A percentile compares a stretch with the other conserved stretches of the same genome.
These are phyloP conservation scores for Penaeus chinensis DNA, from an alignment of 1,140 invertebrate genomes.

Conservation along the genomic window DNA sequence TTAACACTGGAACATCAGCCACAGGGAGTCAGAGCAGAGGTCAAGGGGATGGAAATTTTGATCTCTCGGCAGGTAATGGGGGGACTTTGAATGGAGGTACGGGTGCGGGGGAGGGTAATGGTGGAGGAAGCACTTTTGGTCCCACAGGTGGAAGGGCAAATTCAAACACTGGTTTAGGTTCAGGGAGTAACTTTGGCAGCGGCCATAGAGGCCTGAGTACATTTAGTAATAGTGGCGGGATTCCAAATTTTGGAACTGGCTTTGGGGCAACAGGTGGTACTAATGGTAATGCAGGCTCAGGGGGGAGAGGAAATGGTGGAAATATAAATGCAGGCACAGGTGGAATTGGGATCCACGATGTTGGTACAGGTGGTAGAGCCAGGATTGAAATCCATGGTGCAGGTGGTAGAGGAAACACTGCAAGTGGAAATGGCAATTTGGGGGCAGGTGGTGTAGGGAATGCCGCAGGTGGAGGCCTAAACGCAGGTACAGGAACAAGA, in stretches of 20 bases:
- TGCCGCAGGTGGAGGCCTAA: no score
- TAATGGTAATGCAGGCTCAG: slow-evolving; percentile 1
- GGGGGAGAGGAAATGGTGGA: not conserved
- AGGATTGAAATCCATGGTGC: no score
- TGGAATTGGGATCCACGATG: no score
- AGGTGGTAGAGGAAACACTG: not conserved
- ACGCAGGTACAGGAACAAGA: not conserved
- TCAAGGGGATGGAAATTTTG: no score
- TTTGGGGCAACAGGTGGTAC: not conserved
- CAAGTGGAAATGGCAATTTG: not conserved
- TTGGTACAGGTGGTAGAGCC: not conserved
- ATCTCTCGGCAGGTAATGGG: not conserved
- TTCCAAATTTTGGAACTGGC: no score
- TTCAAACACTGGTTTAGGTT: not conserved
- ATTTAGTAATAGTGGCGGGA: no score
- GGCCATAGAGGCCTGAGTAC: no score
- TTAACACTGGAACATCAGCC: not conserved
- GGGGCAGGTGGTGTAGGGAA: not conserved
- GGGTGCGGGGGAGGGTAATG: not conserved
- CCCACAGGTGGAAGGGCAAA: not conserved
- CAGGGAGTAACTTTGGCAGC: not conserved
- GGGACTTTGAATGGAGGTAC: not conserved
- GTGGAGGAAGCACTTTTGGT: not conserved
- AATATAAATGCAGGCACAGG: not conserved
- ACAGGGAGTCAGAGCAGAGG: no score